phyloP scores from a whole-genome alignment of 2,113 vertebrate genomes.

The Deroptyus accipitrinus region DNA sequence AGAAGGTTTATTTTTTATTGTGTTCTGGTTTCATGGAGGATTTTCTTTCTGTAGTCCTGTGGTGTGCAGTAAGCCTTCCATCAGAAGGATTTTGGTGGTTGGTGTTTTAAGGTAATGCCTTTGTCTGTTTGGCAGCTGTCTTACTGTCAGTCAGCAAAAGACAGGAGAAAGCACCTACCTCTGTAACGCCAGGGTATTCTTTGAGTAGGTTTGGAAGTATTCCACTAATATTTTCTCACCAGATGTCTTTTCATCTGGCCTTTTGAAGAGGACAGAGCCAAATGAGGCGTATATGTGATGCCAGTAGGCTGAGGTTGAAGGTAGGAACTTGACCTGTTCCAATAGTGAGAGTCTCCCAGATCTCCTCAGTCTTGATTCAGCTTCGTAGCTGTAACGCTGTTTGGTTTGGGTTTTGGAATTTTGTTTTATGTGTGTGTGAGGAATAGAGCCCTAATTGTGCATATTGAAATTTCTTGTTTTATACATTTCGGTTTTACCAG shows the following conservation, averaged over 20 bases:
- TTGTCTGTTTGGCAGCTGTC: slow-evolving; percentile 61
- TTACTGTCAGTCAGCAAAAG: slow-evolving; percentile 34
- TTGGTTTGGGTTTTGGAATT: background rate
- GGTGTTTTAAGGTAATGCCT: slow-evolving; percentile 49
- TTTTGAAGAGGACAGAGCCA: slow-evolving; percentile 35
- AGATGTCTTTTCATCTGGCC: slow-evolving; percentile 22
- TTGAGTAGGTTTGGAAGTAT: background rate
- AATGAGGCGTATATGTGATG: background rate
- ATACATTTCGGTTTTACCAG: slow-evolving; percentile 75
- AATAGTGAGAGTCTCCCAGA: slow-evolving; percentile 7
- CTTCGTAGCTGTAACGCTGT: slow-evolving; percentile 38
- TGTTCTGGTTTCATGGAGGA: slow-evolving; percentile 53
- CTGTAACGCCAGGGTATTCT: slow-evolving; percentile 36
- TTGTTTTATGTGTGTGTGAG: background rate
- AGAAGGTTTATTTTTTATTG: slow-evolving; percentile 59
- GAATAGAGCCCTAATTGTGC: slow-evolving; percentile 71
- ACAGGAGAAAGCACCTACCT: slow-evolving; percentile 50
- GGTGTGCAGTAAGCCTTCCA: slow-evolving; percentile 72
- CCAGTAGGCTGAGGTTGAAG: slow-evolving; percentile 42
- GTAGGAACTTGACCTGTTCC: slow-evolving; percentile 45
- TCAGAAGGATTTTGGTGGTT: slow-evolving; percentile 56
- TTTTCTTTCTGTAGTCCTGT: slow-evolving; percentile 23
- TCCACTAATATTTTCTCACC: slow-evolving; percentile 20
- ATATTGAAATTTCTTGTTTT: slow-evolving; percentile 57
- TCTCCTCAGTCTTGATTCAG: slow-evolving; percentile 68